phyloP scores from a whole-genome alignment of 2,113 vertebrate species.

The Sorex fumeus region DNA sequence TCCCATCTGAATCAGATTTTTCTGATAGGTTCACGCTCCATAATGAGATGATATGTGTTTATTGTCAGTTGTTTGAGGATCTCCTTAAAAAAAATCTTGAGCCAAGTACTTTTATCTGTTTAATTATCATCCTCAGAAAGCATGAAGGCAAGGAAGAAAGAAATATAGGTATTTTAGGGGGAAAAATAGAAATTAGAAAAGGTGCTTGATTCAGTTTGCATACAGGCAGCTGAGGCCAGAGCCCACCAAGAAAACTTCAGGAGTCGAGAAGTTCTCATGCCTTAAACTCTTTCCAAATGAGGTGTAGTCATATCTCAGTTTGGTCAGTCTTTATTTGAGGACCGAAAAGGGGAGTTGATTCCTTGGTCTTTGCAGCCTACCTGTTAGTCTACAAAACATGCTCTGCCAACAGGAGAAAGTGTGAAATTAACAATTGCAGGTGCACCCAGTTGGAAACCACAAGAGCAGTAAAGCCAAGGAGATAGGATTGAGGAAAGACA shows the following conservation, averaged over 20 bases:
- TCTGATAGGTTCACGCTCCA: background rate
- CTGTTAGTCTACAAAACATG: background rate
- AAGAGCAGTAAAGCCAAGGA: background rate
- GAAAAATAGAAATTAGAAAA: background rate
- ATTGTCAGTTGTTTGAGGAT: background rate
- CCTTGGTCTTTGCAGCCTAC: background rate
- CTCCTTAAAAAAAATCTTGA: background rate
- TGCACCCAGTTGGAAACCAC: background rate
- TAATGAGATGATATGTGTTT: background rate
- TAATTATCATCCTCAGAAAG: background rate
- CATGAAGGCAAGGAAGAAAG: background rate
- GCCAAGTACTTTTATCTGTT: background rate
- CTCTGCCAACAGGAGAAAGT: background rate
- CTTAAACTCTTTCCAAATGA: background rate
- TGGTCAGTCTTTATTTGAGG: background rate
- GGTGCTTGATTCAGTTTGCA: background rate
- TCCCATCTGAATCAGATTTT: background rate
- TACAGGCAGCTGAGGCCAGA: background rate
- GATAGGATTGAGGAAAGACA: background rate
- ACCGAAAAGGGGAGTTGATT: background rate
- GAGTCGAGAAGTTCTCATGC: background rate
- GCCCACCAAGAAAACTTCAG: background rate
- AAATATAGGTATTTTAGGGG: background rate
- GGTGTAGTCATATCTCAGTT: background rate
- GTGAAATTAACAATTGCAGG: background rate